A percentile compares a stretch with the other conserved stretches of the same genome.
These are phyloP conservation scores for Echinometra lucunter DNA, from an alignment of 53 echinoderm and acorn worm genomes.

Conservation along the genomic window DNA sequence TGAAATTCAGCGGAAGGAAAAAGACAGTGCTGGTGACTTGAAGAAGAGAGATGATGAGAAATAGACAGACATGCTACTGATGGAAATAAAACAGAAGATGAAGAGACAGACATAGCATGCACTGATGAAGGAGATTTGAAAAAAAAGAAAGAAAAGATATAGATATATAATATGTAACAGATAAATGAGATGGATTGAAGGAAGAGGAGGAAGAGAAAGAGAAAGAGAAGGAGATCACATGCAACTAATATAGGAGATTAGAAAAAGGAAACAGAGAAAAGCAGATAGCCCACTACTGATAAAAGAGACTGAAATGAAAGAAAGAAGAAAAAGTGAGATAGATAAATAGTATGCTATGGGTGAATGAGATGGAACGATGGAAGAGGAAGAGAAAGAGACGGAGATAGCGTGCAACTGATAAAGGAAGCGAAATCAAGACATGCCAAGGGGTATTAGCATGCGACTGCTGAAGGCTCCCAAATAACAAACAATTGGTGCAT, in stretches of 20 bases:
- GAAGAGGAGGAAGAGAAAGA: not conserved
- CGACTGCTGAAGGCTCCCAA: not conserved
- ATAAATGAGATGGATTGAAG: not conserved
- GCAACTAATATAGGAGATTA: not conserved
- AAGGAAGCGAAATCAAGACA: constrained; percentile 26
- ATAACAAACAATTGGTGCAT: constrained; percentile 44
- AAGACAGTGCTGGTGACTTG: too few species aligned
- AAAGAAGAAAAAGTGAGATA: not conserved
- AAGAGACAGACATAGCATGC: too few species aligned
- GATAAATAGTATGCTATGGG: not conserved
- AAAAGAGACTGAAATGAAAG: not conserved
- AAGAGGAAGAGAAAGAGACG: not conserved
- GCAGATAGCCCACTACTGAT: not conserved
- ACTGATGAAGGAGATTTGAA: not conserved
- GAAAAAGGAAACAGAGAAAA: not conserved
- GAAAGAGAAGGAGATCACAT: not conserved
- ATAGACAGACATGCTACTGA: too few species aligned
- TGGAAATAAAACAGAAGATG: too few species aligned
- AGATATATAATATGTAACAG: not conserved
- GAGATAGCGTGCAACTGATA: constrained; percentile 27
- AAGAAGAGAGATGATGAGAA: too few species aligned
- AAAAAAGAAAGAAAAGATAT: not conserved
- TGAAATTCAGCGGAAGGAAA: too few species aligned
- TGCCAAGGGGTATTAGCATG: constrained; percentile 7
- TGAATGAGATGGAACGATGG: not conserved